These are phyloP conservation scores for Chironomus striatipennis DNA, from an alignment of 1,140 invertebrate genomes.

Conservation along the genomic window DNA sequence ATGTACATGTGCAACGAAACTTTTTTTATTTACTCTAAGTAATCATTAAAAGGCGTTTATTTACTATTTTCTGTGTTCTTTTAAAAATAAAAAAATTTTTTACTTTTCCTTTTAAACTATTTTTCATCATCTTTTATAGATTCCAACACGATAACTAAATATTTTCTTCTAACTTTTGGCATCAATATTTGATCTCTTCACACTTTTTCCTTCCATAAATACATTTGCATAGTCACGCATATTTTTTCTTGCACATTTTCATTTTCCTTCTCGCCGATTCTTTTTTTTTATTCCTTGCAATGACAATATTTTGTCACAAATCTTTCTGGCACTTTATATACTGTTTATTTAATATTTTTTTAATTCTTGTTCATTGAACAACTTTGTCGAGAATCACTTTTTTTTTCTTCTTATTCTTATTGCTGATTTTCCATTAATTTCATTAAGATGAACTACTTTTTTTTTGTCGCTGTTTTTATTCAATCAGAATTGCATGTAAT, in stretches of 20 bases:
- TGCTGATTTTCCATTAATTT: background rate
- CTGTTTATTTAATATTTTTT: background rate
- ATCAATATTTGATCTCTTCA: background rate
- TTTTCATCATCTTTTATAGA: background rate
- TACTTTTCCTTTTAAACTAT: background rate
- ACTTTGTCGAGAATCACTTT: background rate
- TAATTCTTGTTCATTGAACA: background rate
- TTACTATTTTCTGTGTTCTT: background rate
- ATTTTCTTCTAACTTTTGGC: background rate
- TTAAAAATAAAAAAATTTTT: background rate
- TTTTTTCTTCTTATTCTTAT: too few species aligned
- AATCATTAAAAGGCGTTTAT: conserved; percentile 10
- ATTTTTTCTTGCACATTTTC: background rate
- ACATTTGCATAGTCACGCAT: background rate
- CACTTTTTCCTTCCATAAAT: background rate
- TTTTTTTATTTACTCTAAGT: background rate
- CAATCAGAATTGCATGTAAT: too few species aligned
- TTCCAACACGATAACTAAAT: background rate
- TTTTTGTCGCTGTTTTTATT: too few species aligned
- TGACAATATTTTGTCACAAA: background rate
- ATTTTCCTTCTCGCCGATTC: background rate
- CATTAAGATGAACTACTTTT: too few species aligned
- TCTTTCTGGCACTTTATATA: background rate
- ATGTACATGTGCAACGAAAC: background rate
- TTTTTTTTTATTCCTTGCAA: background rate